Percentiles rank a stretch among this genome's conserved stretches.
phyloP scores from a whole-genome alignment of 2,113 vertebrate species.

The Pelecanoides urinatrix region DNA sequence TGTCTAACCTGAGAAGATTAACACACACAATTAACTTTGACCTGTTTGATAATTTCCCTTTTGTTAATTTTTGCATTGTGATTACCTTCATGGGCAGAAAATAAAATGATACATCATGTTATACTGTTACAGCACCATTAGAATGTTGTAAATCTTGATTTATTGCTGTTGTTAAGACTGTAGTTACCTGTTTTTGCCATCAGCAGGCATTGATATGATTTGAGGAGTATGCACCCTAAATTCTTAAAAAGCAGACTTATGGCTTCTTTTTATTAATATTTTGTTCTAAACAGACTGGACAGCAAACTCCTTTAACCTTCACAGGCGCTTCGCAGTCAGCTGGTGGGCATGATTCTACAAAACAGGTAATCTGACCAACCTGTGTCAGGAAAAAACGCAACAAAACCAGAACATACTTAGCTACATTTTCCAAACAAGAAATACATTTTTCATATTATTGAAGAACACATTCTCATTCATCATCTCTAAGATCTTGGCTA shows the following conservation, averaged over 20 bases:
- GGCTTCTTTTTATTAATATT: slow-evolving; percentile 37
- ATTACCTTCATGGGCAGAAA: slow-evolving; percentile 53
- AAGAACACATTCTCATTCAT: not conserved
- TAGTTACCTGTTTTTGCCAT: slow-evolving; percentile 21
- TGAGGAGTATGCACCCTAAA: slow-evolving; percentile 4
- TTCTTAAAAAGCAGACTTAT: slow-evolving; percentile 21
- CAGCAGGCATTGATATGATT: slow-evolving; percentile 35
- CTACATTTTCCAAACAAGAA: not conserved
- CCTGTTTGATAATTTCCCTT: slow-evolving; percentile 72
- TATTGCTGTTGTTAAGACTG: slow-evolving; percentile 7
- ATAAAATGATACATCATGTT: slow-evolving; percentile 7
- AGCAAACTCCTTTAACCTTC: slow-evolving; percentile 85
- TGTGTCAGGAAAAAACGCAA: slow-evolving; percentile 41
- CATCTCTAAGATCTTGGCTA: not conserved
- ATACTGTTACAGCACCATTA: slow-evolving; percentile 29
- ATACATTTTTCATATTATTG: not conserved
- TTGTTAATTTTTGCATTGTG: slow-evolving; percentile 61
- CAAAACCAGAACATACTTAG: not conserved
- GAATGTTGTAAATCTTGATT: slow-evolving; percentile 38
- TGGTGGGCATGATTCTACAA: slow-evolving; percentile 85
- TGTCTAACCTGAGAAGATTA: slow-evolving; percentile 79
- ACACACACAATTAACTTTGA: slow-evolving; percentile 66
- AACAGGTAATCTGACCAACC: slow-evolving; percentile 92
- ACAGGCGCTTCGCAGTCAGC: slow-evolving; percentile 75
- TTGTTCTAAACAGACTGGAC: slow-evolving; percentile 79